Conservation (phyloP, 2,888 invertebrate species). For the Apodemia zela region DNA sequence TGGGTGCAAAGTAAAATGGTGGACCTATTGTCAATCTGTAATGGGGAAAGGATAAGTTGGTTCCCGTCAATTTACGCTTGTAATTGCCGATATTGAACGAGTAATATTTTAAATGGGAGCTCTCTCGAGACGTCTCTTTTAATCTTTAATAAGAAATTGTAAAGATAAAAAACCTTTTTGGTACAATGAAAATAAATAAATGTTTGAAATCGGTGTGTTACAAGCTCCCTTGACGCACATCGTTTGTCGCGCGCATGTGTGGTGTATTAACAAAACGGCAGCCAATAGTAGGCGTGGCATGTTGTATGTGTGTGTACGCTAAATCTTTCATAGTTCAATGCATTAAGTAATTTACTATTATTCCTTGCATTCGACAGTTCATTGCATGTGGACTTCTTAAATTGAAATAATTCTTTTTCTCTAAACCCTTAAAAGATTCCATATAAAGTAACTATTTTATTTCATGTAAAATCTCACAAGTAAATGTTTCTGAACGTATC, state of each 20-base stretch:
- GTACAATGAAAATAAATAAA: slow-evolving; percentile 42
- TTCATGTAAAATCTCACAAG: neutral
- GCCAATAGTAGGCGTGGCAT: slow-evolving; percentile 52
- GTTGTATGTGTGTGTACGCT: slow-evolving; percentile 45
- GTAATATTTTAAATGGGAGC: slow-evolving; percentile 29
- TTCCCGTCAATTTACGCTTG: slow-evolving; percentile 64
- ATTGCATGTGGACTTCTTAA: slow-evolving; percentile 19
- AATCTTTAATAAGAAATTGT: slow-evolving; percentile 26
- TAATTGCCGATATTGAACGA: slow-evolving; percentile 60
- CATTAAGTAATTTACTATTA: slow-evolving; percentile 77
- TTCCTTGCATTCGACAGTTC: slow-evolving; percentile 68
- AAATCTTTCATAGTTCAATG: slow-evolving; percentile 79
- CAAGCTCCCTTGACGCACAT: slow-evolving; percentile 53
- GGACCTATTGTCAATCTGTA: slow-evolving; percentile 67
- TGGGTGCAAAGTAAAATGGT: slow-evolving; percentile 65
- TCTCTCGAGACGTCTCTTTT: slow-evolving; percentile 26
- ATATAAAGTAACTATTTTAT: too few relatives aligned
- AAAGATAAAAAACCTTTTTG: slow-evolving; percentile 32
- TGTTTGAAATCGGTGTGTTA: slow-evolving; percentile 63
- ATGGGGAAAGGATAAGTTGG: slow-evolving; percentile 68
- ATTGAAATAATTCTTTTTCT: neutral
- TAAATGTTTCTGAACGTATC: neutral
- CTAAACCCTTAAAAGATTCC: neutral
- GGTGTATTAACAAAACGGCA: slow-evolving; percentile 57
- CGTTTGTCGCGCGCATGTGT: slow-evolving; percentile 52